A percentile compares a stretch with the other conserved stretches of the same genome.
Evolutionary conservation across 92 coral and sea anemone species (phyloP).

Genomic region (Galaxea fascicularis): DNA sequence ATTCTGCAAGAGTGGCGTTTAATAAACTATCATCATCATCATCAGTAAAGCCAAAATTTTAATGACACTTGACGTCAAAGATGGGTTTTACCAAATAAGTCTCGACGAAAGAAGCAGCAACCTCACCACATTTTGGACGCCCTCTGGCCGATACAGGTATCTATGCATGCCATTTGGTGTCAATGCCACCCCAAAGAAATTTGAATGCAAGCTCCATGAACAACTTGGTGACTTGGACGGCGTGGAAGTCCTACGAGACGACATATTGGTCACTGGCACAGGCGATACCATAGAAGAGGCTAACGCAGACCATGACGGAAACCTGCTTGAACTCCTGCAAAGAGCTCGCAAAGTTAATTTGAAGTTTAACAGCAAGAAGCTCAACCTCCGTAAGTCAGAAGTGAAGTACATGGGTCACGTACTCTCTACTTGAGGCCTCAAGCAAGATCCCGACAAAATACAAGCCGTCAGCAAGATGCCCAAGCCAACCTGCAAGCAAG

Average conservation of each 20-base stretch:
- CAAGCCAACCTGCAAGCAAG: constrained; percentile 41
- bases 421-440: constrained; percentile 40
- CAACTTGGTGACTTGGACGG: constrained; percentile 65
- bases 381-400: constrained; percentile 46
- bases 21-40: too few species aligned
- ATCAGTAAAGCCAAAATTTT: too few species aligned
- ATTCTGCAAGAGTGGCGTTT: too few species aligned
- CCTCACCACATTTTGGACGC: constrained; percentile 41
- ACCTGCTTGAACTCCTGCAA: constrained; percentile 36
- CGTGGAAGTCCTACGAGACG: constrained; percentile 46
- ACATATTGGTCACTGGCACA: constrained; percentile 57
- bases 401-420: constrained; percentile 58
- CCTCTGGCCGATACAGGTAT: constrained; percentile 36
- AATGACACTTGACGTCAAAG: too few species aligned
- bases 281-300: constrained; percentile 67
- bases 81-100: constrained; percentile 9
- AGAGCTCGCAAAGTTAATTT: constrained; percentile 55
- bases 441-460: constrained; percentile 44
- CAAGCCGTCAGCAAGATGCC: constrained; percentile 37
- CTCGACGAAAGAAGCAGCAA: constrained; percentile 28
- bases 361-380: constrained; percentile 73
- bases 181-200: constrained; percentile 48
- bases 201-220: constrained; percentile 65
- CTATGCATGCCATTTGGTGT: constrained; percentile 54
- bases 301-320: constrained; percentile 54